A percentile compares a stretch with the other conserved stretches of the same genome.
Conservation (phyloP, 2,113 vertebrate genomes). For the Entomyzon cyanotis region DNA sequence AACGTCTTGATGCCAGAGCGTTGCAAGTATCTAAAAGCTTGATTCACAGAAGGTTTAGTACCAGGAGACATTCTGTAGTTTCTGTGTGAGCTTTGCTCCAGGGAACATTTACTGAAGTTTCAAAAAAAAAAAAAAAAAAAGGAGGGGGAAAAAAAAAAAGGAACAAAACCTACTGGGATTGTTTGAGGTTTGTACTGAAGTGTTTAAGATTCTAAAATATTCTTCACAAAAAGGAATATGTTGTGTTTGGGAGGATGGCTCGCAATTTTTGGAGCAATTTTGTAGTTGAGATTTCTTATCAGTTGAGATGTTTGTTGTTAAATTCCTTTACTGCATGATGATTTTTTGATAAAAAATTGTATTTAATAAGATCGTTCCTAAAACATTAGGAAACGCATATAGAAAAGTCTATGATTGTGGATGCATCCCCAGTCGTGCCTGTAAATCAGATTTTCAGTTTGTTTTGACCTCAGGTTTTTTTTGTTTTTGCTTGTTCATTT, state of each 20-base stretch:
- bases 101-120: slow-evolving; percentile 65
- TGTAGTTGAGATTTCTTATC: background rate
- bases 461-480: background rate
- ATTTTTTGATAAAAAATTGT: background rate
- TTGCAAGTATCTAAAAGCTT: slow-evolving; percentile 74
- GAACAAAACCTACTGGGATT: background rate
- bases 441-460: background rate
- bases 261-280: background rate
- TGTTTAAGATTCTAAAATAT: slow-evolving; percentile 1
- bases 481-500: background rate
- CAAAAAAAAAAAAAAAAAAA: background rate
- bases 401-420: background rate
- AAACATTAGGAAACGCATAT: background rate
- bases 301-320: background rate
- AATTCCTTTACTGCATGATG: background rate
- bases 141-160: background rate
- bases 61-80: slow-evolving; percentile 46
- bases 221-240: background rate
- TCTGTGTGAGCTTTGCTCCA: slow-evolving; percentile 31
- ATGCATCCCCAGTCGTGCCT: background rate
- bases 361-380: background rate
- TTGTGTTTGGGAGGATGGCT: background rate
- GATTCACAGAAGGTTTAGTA: slow-evolving; percentile 58
- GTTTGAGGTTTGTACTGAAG: slow-evolving; percentile 7
- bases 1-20: slow-evolving; percentile 59